Evolutionary conservation across 2,797 vertebrate species (phyloP).

Genomic region (Rachycentron canadum): DNA sequence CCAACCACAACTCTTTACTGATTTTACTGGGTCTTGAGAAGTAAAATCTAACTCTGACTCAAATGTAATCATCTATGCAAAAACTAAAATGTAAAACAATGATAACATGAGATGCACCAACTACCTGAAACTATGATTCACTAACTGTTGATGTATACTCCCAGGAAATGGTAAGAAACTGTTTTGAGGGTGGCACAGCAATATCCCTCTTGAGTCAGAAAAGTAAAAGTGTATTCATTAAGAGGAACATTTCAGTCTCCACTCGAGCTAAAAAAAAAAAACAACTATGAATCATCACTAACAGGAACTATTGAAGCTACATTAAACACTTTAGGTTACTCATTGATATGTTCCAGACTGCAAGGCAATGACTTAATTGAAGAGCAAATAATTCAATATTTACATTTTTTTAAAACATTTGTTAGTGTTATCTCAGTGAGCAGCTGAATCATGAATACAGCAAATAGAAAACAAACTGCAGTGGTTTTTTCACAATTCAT

Average conservation of each 20-base stretch:
- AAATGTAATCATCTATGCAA: neutral
- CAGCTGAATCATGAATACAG: constrained; percentile 3
- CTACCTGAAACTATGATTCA: constrained; percentile 56
- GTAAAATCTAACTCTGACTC: constrained; percentile 46
- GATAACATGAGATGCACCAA: neutral
- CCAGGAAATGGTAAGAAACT: constrained; percentile 36
- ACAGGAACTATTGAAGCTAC: constrained; percentile 30
- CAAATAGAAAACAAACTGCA: neutral
- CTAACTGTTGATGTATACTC: neutral
- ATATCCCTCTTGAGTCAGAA: neutral
- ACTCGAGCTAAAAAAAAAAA: constrained; percentile 7
- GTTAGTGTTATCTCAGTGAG: constrained; percentile 11
- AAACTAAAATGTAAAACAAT: constrained; percentile 16
- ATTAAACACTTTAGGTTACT: constrained; percentile 31
- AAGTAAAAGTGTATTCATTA: constrained; percentile 29
- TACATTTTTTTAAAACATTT: constrained; percentile 16
- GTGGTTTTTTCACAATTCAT: constrained; percentile 38
- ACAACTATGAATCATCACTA: constrained; percentile 45
- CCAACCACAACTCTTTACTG: no score
- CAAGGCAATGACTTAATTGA: constrained; percentile 37
- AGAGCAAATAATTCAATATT: constrained; percentile 39
- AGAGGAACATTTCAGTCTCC: constrained; percentile 15
- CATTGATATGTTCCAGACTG: constrained; percentile 45
- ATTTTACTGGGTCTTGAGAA: constrained; percentile 10
- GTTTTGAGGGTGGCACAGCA: constrained; percentile 6